Evolutionary conservation across 2,888 invertebrate genomes (phyloP).

Genomic region (Eulithis prunata): DNA sequence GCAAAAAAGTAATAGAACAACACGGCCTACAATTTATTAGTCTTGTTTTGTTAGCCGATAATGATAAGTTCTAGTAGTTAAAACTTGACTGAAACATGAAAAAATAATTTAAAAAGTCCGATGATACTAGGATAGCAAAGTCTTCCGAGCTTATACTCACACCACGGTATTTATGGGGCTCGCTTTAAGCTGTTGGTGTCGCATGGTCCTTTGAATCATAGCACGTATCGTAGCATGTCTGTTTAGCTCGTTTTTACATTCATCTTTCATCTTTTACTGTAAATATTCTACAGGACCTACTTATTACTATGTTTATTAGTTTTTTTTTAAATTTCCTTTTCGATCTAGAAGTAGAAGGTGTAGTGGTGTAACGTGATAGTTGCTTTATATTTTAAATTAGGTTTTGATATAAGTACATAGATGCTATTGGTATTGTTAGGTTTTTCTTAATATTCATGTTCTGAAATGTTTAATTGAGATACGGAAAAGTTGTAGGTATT

Average conservation of each 20-base stretch:
- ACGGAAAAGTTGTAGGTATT: too few relatives aligned
- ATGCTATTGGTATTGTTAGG: background rate
- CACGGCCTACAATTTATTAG: too few relatives aligned
- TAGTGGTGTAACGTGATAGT: conserved; percentile 17
- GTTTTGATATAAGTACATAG: background rate
- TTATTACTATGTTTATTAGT: conserved; percentile 18
- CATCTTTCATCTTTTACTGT: conserved; percentile 32
- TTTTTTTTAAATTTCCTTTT: conserved; percentile 14
- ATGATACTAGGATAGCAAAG: conserved; percentile 44
- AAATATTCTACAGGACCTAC: conserved; percentile 20
- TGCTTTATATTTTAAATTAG: conserved; percentile 24
- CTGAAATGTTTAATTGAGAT: too few relatives aligned
- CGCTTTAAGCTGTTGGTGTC: conserved; percentile 59
- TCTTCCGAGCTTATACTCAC: conserved; percentile 60
- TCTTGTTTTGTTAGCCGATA: too few relatives aligned
- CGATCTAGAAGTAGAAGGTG: conserved; percentile 11
- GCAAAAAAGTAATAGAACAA: too few relatives aligned
- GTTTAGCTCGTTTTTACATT: conserved; percentile 31
- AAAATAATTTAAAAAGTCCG: too few relatives aligned
- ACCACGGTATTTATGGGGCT: conserved; percentile 65
- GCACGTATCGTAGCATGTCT: conserved; percentile 52
- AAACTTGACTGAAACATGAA: too few relatives aligned
- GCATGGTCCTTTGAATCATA: conserved; percentile 47
- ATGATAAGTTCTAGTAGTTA: too few relatives aligned
- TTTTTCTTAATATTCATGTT: background rate